Conservation (phyloP, 2,888 invertebrate genomes). For the Brachylomia viminalis region DNA sequence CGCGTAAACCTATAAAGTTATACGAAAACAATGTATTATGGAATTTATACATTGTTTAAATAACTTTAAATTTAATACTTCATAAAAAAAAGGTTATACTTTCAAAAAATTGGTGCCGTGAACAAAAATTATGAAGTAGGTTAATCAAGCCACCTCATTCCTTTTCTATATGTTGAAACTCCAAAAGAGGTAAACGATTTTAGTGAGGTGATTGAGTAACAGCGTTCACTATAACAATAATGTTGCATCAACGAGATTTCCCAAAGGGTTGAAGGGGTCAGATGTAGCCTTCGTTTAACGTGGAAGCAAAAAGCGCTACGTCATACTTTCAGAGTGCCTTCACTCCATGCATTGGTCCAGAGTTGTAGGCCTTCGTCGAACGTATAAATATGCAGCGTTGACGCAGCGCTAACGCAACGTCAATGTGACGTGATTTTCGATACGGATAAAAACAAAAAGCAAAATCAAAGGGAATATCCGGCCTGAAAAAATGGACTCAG, state of each 20-base stretch:
- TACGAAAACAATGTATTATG: no score
- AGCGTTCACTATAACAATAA: constrained; percentile 11
- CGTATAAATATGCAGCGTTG: constrained; percentile 1
- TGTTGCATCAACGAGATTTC: constrained; percentile 26
- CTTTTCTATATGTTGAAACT: neutral
- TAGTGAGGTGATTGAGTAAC: neutral
- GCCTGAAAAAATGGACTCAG: neutral
- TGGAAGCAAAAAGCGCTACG: neutral
- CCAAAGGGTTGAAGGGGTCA: constrained; percentile 29
- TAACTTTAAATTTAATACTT: no score
- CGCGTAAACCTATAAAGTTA: no score
- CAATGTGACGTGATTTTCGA: neutral
- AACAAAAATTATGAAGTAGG: neutral
- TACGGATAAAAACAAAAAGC: neutral
- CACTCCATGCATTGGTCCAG: neutral
- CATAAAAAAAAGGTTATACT: no score
- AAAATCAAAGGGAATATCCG: constrained; percentile 1
- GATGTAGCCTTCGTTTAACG: neutral
- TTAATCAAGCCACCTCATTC: neutral
- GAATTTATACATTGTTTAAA: no score
- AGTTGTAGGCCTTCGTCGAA: neutral
- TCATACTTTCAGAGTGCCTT: constrained; percentile 15
- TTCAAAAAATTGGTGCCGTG: neutral
- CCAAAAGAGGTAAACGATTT: neutral
- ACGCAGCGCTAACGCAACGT: neutral